Evolutionary conservation across 1,140 invertebrate species (phyloP).

Genomic region (Papilio polytes): DNA sequence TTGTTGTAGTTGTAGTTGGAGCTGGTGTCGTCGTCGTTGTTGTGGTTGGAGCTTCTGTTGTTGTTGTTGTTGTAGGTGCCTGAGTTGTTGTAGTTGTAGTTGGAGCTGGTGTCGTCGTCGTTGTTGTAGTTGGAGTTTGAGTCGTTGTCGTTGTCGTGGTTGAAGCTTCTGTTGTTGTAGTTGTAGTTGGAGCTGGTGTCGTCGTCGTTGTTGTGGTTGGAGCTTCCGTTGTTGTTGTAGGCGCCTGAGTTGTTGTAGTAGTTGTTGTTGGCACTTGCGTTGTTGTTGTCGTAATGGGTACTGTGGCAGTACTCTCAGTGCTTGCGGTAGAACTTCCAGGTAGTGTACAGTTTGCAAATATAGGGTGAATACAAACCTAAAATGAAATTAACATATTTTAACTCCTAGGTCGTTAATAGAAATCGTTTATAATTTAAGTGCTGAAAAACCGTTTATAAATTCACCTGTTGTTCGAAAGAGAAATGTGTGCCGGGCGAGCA

Average conservation of each 20-base stretch:
- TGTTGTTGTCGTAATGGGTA: slow-evolving; percentile 23
- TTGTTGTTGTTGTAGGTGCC: background rate
- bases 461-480: slow-evolving; percentile 58
- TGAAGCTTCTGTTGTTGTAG: no score
- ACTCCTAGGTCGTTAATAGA: background rate
- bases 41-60: no score
- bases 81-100: background rate
- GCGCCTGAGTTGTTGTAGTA: background rate
- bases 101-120: background rate
- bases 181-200: no score
- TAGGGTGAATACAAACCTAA: slow-evolving; percentile 53
- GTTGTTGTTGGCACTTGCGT: slow-evolving; percentile 20
- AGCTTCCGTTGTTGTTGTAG: background rate
- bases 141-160: background rate
- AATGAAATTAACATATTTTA: slow-evolving; percentile 19
- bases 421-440: background rate
- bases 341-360: slow-evolving; percentile 46
- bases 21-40: slow-evolving; percentile 20
- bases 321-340: slow-evolving; percentile 41
- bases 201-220: no score
- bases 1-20: slow-evolving; percentile 19
- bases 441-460: background rate
- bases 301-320: slow-evolving; percentile 3
- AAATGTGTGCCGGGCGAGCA: slow-evolving; percentile 67
- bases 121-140: slow-evolving; percentile 5